Evolutionary conservation across 92 coral and sea anemone genomes (phyloP), one percentile per base, ranked within the genome.

Genomic region (Plumapathes pennacea): DNA sequence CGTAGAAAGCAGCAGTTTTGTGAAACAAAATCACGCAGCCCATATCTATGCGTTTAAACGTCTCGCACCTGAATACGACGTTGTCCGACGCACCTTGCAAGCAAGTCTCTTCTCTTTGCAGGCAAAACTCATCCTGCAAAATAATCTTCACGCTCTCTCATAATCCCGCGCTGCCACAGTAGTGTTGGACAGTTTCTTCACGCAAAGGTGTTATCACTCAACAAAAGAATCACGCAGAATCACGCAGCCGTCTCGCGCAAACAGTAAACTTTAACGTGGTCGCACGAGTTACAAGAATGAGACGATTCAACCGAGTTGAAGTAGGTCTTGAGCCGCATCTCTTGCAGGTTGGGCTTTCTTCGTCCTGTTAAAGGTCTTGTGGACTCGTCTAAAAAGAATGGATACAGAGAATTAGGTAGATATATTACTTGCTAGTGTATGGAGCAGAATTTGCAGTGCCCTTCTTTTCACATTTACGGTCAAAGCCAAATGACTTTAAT

Each of bases 241-340:
- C 54, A 66, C 43, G 63, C 54, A 42, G 43, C 64, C 27, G 77
- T 65, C 50, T 87, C 90, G 43, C 78, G 96, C 54, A 87, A 74
- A 57, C 83, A 83, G 54, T 87, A 87, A 21, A 87, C 74, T 63
- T 52, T 74, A 38, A 87, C 96, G 56, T 85, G 91, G 24, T 87
- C 96, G 23, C 96, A 87, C 26, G 96, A 83, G 41, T 85, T 74
- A 31, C 90, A 83, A 24, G 86, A 72, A n/a, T n/a, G n/a, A 25
- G 89, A 85, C n/a, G 89, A 71, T 43, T 87, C 96, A 54, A 87
- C 96, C 7, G 96, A 87, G 71, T 87, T 86, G 37, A 87, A 87
- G 43, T 87, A 87, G 75, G 76, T 87, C 53, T 87, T 87, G 10
- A 88, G 78, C 31, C 90, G 76, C 33, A 83, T 82, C 44, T 88